A percentile compares a stretch with the other conserved stretches of the same genome.
These are phyloP conservation scores for Pangasius macronema DNA, from an alignment of 2,797 vertebrate genomes.

Conservation along the genomic window DNA sequence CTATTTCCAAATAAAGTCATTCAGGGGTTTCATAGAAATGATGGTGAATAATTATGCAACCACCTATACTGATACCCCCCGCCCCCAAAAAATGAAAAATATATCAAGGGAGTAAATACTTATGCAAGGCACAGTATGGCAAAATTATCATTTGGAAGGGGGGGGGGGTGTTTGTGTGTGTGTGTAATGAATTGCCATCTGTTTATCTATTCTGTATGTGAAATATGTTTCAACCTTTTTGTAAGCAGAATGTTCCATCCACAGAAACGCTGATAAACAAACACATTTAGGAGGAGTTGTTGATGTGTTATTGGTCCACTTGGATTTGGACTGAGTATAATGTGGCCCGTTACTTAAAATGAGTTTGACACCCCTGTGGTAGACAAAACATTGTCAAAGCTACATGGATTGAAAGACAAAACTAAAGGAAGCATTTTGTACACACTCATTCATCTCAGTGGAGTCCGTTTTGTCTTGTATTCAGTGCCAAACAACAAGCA, in stretches of 20 bases:
- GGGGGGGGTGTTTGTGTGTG: too few relatives aligned
- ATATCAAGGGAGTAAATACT: background rate
- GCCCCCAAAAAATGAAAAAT: background rate
- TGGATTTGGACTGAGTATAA: background rate
- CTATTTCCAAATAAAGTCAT: background rate
- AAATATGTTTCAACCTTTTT: background rate
- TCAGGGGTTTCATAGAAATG: background rate
- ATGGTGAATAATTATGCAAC: background rate
- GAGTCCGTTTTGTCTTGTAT: conserved; percentile 1
- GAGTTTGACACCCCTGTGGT: conserved; percentile 21
- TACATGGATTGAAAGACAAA: conserved; percentile 52
- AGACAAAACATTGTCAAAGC: conserved; percentile 58
- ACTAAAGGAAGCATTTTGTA: conserved; percentile 13
- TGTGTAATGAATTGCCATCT: background rate
- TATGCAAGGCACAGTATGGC: conserved; percentile 12
- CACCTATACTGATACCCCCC: background rate
- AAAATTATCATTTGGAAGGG: background rate
- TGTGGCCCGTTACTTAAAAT: background rate
- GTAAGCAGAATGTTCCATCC: background rate
- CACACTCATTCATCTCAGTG: conserved; percentile 8
- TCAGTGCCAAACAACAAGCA: conserved; percentile 20
- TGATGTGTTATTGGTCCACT: background rate
- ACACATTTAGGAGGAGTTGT: background rate
- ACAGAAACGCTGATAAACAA: background rate
- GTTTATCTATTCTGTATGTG: background rate